These are phyloP conservation scores for Eremobia ochroleuca DNA, from an alignment of 2,888 invertebrate genomes.

Conservation along the genomic window DNA sequence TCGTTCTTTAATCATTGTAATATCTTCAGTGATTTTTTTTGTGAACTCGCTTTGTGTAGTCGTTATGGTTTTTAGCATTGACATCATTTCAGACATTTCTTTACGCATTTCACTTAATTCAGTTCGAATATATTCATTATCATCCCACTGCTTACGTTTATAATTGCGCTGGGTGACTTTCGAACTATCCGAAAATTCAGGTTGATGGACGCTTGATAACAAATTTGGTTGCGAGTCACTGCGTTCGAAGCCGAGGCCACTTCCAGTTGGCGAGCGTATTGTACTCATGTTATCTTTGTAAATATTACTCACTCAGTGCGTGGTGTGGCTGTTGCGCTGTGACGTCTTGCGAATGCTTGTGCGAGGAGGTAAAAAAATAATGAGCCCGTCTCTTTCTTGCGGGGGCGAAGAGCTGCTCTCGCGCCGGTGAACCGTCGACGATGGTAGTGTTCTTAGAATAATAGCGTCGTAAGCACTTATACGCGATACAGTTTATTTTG, in stretches of 20 bases:
- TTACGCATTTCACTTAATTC: constrained; percentile 3
- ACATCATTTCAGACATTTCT: neutral
- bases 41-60: neutral
- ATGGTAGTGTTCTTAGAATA: neutral
- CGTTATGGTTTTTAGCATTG: neutral
- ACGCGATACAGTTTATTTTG: neutral
- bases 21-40: neutral
- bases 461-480: neutral
- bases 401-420: neutral
- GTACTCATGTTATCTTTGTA: constrained; percentile 5
- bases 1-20: neutral
- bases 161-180: too few species aligned
- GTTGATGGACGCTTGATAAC: neutral
- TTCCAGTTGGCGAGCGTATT: neutral
- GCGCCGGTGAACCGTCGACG: neutral
- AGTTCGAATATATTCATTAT: neutral
- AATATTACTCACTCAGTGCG: neutral
- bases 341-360: neutral
- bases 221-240: neutral
- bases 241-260: neutral
- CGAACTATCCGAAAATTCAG: neutral
- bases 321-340: neutral
- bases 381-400: neutral
- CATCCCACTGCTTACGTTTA: too few species aligned
- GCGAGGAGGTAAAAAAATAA: neutral